Base-by-base conservation (phyloP, 2,797 vertebrate species). In the Carduelis carduelis region DNA sequence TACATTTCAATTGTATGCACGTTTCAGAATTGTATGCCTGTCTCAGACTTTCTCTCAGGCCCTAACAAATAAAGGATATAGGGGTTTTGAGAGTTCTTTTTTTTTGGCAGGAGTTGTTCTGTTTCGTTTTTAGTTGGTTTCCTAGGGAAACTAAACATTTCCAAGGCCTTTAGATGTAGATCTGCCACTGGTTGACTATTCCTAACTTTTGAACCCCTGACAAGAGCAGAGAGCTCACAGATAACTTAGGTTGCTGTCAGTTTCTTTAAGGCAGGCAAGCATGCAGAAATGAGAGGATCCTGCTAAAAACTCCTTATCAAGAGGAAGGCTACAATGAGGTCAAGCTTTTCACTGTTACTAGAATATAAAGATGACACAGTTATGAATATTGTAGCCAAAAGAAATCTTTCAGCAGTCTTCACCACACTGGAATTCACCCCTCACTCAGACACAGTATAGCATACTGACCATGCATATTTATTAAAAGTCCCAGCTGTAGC, bases 81-180 rank as follows among this genome's bases (percentile, higher is more conserved):
- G 14, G 11, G 23, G 15, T 6, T 75, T 64, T 41, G 15, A 83
- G 60, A 74, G 8, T 8, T 8, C 8, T 53, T 50, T 72, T 46
- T 75, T 68, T 60, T 59, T 59, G 16, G 21, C 44, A 64, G 37
- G 11, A 74, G 26, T 46, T 66, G 27, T 39, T 83, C 49, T 44
- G 15, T 43, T 95, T 86, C 28, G n/a, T 52, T 90, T 93, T 71
- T 18, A 60, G 34, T 13, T 64, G 44, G 77, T 89, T 93, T 90
- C 57, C 53, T 37, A 37, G 37, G 57, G 59, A 72, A 93, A 88
- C 35, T 11, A 77, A 90, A 64, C 11, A 50, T 3, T 66, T 30
- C 22, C 68, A 80, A 49, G 55, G 52, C 37, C 57, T 78, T 86
- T 78, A 57, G 70, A 53, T 53, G 28, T 14, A 59, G 34, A 21